Percentiles rank a stretch among this genome's conserved stretches.
phyloP scores from a whole-genome alignment of 2,797 vertebrate species.

The Sarcoramphus papa region DNA sequence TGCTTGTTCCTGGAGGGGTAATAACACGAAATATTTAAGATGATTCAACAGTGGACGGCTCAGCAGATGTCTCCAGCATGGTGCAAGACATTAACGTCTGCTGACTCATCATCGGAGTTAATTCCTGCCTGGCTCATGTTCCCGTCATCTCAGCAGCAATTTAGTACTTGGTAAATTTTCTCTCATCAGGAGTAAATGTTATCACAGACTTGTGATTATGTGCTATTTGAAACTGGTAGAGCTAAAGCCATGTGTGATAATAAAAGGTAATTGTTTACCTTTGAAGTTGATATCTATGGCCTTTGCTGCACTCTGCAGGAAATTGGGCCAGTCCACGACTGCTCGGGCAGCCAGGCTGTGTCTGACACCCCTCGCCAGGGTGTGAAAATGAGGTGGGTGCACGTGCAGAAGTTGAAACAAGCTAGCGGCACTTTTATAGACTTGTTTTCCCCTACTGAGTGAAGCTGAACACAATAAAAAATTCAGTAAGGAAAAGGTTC shows the following conservation, averaged over 20 bases:
- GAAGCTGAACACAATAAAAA: not conserved
- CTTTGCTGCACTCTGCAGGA: not conserved
- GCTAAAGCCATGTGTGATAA: slow-evolving; percentile 59
- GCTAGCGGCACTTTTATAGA: not conserved
- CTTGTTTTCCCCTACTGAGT: not conserved
- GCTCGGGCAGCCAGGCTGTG: not conserved
- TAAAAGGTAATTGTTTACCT: slow-evolving; percentile 69
- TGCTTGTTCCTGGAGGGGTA: slow-evolving; percentile 42
- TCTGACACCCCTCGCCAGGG: not conserved
- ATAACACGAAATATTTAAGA: slow-evolving; percentile 41
- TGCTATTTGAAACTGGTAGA: slow-evolving; percentile 57
- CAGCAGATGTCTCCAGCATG: slow-evolving; percentile 49
- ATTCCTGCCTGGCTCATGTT: slow-evolving; percentile 56
- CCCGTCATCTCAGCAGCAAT: slow-evolving; percentile 61
- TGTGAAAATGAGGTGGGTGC: not conserved
- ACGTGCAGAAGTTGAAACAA: slow-evolving; percentile 1
- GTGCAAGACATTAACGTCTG: slow-evolving; percentile 32
- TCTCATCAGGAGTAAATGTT: slow-evolving; percentile 63
- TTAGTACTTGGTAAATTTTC: slow-evolving; percentile 61
- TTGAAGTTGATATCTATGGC: slow-evolving; percentile 37
- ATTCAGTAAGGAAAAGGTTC: not conserved
- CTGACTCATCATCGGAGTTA: slow-evolving; percentile 56
- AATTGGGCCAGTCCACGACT: not conserved
- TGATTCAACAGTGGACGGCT: slow-evolving; percentile 59
- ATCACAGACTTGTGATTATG: slow-evolving; percentile 62